Conservation (phyloP, 2,113 vertebrate species). For the Psammodynastes pulverulentus region DNA sequence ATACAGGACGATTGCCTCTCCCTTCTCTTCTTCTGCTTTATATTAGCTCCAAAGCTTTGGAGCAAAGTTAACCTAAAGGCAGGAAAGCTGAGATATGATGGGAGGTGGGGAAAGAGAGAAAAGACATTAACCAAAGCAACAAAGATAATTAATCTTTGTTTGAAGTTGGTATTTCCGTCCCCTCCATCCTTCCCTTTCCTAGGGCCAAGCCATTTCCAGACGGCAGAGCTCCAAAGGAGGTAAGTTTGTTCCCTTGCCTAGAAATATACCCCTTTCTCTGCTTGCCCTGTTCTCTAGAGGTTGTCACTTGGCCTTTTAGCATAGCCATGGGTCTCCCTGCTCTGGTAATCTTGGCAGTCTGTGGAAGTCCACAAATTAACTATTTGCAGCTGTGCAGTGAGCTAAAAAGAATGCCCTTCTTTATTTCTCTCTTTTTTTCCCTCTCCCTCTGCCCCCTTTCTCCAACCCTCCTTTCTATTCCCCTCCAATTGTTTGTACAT, state of each 20-base stretch:
- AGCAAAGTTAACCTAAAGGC: slow-evolving; percentile 43
- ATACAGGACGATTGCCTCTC: slow-evolving; percentile 21
- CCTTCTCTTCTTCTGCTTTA: slow-evolving; percentile 37
- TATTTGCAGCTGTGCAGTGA: slow-evolving; percentile 35
- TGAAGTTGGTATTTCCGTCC: slow-evolving; percentile 62
- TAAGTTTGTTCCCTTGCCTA: slow-evolving; percentile 37
- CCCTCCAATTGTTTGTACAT: slow-evolving; percentile 31
- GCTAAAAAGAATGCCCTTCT: slow-evolving; percentile 21
- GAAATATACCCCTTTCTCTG: not conserved
- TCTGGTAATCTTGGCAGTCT: slow-evolving; percentile 41
- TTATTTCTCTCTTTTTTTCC: slow-evolving; percentile 31
- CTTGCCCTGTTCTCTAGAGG: slow-evolving; percentile 22
- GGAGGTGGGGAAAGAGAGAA: slow-evolving; percentile 31
- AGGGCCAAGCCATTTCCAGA: slow-evolving; percentile 30
- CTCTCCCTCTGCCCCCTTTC: not conserved
- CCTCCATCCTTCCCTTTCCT: slow-evolving; percentile 52
- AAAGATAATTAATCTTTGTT: slow-evolving; percentile 70
- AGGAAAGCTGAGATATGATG: not conserved
- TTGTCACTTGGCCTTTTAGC: slow-evolving; percentile 35
- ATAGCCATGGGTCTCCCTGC: slow-evolving; percentile 32
- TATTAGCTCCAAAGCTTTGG: slow-evolving; percentile 37
- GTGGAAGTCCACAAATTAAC: slow-evolving; percentile 44
- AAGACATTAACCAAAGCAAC: slow-evolving; percentile 60
- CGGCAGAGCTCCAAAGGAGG: slow-evolving; percentile 16
- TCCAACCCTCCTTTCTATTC: slow-evolving; percentile 19